Percentiles rank a stretch among this genome's conserved stretches.
Evolutionary conservation across 2,888 invertebrate species (phyloP).

Genomic region (Mesorhabditis sp.): DNA sequence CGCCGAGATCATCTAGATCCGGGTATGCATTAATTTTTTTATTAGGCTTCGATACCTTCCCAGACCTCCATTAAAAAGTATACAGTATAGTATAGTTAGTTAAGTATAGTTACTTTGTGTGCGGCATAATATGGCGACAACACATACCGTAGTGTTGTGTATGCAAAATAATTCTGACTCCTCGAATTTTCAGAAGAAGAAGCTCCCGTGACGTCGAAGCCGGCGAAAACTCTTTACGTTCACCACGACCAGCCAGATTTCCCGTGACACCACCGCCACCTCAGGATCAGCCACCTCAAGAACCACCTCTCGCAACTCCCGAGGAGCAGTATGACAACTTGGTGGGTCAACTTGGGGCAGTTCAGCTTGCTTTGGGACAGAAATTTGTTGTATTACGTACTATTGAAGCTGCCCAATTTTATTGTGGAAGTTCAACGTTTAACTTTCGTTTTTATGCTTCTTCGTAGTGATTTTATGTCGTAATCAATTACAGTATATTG

Average conservation of each 20-base stretch:
- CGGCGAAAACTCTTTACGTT: background rate
- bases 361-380: background rate
- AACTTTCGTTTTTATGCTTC: background rate
- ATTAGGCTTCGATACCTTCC: background rate
- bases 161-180: background rate
- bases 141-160: background rate
- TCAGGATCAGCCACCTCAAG: background rate
- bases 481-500: too few species aligned
- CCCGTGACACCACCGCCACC: background rate
- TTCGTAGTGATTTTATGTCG: background rate
- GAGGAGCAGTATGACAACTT: background rate
- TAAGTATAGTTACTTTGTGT: too few species aligned
- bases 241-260: background rate
- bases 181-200: background rate
- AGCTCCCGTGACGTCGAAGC: background rate
- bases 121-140: background rate
- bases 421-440: background rate
- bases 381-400: background rate
- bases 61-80: too few species aligned
- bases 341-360: background rate
- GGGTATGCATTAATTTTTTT: background rate
- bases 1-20: background rate
- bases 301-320: background rate
- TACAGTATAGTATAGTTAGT: too few species aligned
- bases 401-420: background rate